Percentiles rank a stretch among this genome's conserved stretches.
Evolutionary conservation across 2,797 vertebrate genomes (phyloP).

Genomic region (Amphiprion clarkii): DNA sequence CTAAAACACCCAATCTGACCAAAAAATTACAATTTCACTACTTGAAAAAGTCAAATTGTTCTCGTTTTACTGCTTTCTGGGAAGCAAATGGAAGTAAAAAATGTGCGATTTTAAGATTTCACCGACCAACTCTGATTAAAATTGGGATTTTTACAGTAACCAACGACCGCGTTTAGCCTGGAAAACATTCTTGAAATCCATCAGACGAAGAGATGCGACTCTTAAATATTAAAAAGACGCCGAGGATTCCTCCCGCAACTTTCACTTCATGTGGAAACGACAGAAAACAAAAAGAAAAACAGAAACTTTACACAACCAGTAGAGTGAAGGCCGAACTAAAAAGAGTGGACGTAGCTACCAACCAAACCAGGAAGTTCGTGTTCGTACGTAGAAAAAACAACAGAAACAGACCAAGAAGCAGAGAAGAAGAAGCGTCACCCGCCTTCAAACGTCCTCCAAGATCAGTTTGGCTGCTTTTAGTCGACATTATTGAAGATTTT

Average conservation of each 20-base stretch:
- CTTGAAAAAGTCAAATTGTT: too few relatives aligned
- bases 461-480: not conserved
- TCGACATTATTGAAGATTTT: constrained; percentile 7
- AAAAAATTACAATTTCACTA: too few relatives aligned
- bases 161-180: too few relatives aligned
- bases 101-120: not conserved
- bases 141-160: too few relatives aligned
- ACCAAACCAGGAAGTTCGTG: not conserved
- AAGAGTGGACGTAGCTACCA: not conserved
- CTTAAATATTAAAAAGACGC: constrained; percentile 53
- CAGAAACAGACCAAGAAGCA: not conserved
- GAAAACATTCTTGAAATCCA: too few relatives aligned
- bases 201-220: not conserved
- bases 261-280: not conserved
- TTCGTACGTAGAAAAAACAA: not conserved
- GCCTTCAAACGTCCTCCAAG: constrained; percentile 1
- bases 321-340: constrained; percentile 52
- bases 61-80: too few relatives aligned
- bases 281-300: constrained; percentile 13
- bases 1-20: not conserved
- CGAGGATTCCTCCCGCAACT: constrained; percentile 6
- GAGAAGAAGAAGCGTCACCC: not conserved
- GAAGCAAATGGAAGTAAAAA: too few relatives aligned
- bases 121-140: not conserved
- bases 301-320: constrained; percentile 45